Evolutionary conservation across 2,113 vertebrate genomes (phyloP).

Genomic region (Nibea albiflora): DNA sequence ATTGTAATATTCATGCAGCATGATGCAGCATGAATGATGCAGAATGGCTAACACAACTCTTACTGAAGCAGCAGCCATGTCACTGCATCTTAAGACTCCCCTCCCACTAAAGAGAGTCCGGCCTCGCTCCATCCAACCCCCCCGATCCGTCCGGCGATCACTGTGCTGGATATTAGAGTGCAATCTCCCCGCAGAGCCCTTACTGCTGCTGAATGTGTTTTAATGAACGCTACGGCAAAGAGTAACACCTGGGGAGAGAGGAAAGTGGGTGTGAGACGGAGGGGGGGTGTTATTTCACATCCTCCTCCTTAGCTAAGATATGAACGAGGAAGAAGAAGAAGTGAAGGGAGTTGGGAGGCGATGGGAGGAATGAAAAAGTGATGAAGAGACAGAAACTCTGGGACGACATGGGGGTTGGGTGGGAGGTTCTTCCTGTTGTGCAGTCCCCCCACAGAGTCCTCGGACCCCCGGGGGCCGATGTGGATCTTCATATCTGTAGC

Average conservation of each 20-base stretch:
- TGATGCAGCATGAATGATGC: conserved; percentile 58
- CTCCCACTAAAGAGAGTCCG: conserved; percentile 17
- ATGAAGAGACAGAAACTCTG: conserved; percentile 70
- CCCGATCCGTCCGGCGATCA: conserved; percentile 45
- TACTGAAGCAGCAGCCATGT: conserved; percentile 33
- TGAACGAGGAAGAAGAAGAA: conserved; percentile 38
- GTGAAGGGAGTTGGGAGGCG: conserved; percentile 33
- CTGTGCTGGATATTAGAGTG: conserved; percentile 59
- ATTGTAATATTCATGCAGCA: conserved; percentile 59
- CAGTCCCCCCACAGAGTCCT: conserved; percentile 57
- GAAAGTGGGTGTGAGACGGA: conserved; percentile 61
- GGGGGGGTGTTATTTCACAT: conserved; percentile 36
- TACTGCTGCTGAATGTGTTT: conserved; percentile 68
- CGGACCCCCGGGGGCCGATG: conserved; percentile 38
- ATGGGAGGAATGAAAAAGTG: conserved; percentile 61
- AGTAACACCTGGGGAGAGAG: conserved; percentile 69
- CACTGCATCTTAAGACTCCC: conserved; percentile 40
- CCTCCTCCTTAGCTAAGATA: conserved; percentile 64
- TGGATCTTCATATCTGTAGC: conserved; percentile 45
- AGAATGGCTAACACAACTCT: conserved; percentile 36
- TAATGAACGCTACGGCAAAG: conserved; percentile 73
- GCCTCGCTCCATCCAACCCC: not conserved
- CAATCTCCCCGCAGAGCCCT: conserved; percentile 64
- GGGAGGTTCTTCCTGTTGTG: conserved; percentile 65
- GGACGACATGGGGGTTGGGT: conserved; percentile 51